A percentile compares a stretch with the other conserved stretches of the same genome.
phyloP scores from a whole-genome alignment of 2,888 invertebrate genomes.

The Macrophya annulata region DNA sequence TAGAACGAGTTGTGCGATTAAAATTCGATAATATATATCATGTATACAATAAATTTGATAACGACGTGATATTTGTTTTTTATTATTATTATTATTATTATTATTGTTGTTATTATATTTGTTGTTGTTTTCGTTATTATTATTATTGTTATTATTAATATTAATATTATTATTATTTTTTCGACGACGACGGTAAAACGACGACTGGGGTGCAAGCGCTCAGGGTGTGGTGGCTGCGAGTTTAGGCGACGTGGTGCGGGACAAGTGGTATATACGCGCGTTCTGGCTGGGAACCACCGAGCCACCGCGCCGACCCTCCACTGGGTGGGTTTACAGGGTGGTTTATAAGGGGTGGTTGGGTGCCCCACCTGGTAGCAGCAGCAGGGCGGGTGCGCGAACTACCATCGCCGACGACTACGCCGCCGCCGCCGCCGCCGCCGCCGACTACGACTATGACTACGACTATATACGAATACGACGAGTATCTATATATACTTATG shows the following conservation, averaged over 20 bases:
- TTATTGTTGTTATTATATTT: too few relatives aligned
- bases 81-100: not conserved
- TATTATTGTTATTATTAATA: not conserved
- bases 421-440: too few relatives aligned
- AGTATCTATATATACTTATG: too few relatives aligned
- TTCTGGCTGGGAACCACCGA: conserved; percentile 52
- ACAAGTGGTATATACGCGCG: conserved; percentile 49
- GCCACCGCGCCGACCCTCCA: conserved; percentile 47
- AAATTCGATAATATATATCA: too few relatives aligned
- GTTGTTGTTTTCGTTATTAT: not conserved
- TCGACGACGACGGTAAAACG: not conserved
- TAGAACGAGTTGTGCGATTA: too few relatives aligned
- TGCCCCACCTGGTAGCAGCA: conserved; percentile 35
- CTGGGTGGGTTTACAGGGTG: conserved; percentile 34
- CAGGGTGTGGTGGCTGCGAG: conserved; percentile 51
- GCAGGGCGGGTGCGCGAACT: conserved; percentile 47
- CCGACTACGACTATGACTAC: conserved; percentile 24
- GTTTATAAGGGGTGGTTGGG: conserved; percentile 41
- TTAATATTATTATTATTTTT: not conserved
- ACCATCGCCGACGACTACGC: conserved; percentile 33
- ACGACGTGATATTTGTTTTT: too few relatives aligned
- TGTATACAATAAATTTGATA: too few relatives aligned
- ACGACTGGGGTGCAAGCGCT: conserved; percentile 10
- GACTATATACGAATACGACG: too few relatives aligned
- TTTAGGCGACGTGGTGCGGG: conserved; percentile 52